These are phyloP conservation scores for Eulemur rufifrons DNA, from an alignment of 2,113 vertebrate species.

Conservation along the genomic window DNA sequence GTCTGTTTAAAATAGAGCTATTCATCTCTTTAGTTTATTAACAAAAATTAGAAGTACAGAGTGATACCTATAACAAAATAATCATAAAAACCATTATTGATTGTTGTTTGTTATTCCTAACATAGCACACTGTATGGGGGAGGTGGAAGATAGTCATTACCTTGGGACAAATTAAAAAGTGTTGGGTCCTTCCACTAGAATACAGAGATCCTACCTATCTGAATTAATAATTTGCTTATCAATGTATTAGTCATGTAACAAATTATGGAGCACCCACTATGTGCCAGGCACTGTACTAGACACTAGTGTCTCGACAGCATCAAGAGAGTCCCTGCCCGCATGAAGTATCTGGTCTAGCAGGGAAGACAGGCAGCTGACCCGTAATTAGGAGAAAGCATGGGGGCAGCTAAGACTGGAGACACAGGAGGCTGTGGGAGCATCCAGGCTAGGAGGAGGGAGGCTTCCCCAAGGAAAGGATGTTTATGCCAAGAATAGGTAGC, in stretches of 20 bases:
- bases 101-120: background rate
- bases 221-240: background rate
- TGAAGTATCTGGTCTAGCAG: background rate
- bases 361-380: background rate
- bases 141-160: background rate
- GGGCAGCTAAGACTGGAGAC: too few relatives aligned
- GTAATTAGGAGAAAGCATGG: background rate
- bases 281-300: background rate
- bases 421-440: background rate
- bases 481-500: background rate
- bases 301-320: background rate
- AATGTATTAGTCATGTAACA: background rate
- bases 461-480: background rate
- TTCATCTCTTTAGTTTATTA: background rate
- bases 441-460: background rate
- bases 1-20: conserved; percentile 1
- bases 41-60: background rate
- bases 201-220: background rate
- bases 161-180: background rate
- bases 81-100: background rate
- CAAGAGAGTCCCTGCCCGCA: background rate
- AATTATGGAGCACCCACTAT: background rate
- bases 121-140: background rate
- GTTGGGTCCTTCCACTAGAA: background rate
- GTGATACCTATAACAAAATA: background rate